Percentiles rank a stretch among this genome's conserved stretches.
phyloP scores from a whole-genome alignment of 1,140 invertebrate species.

The Glossosoma conforme region DNA sequence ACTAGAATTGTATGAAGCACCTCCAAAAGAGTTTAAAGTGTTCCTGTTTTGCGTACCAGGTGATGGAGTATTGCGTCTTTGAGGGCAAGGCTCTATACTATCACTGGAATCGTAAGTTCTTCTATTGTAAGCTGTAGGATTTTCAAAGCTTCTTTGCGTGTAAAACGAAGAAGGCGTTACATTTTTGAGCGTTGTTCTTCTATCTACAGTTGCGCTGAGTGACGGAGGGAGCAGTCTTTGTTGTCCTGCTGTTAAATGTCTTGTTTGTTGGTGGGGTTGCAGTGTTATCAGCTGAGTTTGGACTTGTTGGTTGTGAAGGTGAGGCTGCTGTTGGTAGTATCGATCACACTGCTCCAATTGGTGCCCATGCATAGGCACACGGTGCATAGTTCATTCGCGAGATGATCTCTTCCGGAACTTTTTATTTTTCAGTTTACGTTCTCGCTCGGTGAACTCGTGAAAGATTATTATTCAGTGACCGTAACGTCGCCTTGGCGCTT shows the following conservation, averaged over 20 bases:
- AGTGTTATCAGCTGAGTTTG: slow-evolving; percentile 15
- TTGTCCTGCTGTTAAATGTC: slow-evolving; percentile 6
- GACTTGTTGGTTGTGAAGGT: slow-evolving; percentile 3
- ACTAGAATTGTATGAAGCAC: slow-evolving; percentile 15
- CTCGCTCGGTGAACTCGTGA: too few relatives aligned
- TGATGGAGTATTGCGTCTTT: slow-evolving; percentile 15
- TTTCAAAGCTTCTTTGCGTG: slow-evolving; percentile 17
- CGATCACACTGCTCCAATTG: slow-evolving; percentile 24
- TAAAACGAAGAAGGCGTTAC: too few relatives aligned
- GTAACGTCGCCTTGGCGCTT: too few relatives aligned
- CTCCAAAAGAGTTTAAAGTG: slow-evolving; percentile 15
- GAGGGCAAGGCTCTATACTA: slow-evolving; percentile 22
- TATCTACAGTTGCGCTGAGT: slow-evolving; percentile 25
- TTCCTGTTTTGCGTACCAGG: slow-evolving; percentile 14
- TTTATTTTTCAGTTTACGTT: too few relatives aligned
- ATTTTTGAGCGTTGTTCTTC: slow-evolving; percentile 24
- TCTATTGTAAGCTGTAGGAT: slow-evolving; percentile 4
- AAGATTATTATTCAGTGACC: too few relatives aligned
- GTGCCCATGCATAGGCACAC: slow-evolving; percentile 21
- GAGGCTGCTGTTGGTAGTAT: slow-evolving; percentile 20
- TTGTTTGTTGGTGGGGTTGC: slow-evolving; percentile 4
- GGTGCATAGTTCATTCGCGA: slow-evolving; percentile 27
- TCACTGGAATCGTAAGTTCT: slow-evolving; percentile 15
- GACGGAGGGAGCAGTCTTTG: too few relatives aligned
- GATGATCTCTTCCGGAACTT: too few relatives aligned